These are phyloP conservation scores for Staurois parvus DNA, from an alignment of 2,797 vertebrate species.

Conservation along the genomic window DNA sequence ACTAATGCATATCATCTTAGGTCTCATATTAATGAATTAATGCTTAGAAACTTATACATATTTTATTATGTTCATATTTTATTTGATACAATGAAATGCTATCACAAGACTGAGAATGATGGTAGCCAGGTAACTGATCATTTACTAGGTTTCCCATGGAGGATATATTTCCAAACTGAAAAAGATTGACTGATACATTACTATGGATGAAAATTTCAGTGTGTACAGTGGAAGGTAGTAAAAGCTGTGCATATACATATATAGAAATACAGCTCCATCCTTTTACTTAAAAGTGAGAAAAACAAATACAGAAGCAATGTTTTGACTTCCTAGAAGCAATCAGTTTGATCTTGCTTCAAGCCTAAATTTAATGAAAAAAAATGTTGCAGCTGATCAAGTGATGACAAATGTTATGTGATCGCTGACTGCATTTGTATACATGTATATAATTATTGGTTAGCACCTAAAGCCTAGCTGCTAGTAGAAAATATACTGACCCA, in stretches of 20 bases:
- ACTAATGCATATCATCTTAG: no score
- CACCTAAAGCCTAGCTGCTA: slow-evolving; percentile 1
- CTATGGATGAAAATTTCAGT: no score
- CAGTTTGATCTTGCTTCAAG: slow-evolving; percentile 11
- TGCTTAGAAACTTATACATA: no score
- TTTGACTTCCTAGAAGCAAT: slow-evolving; percentile 18
- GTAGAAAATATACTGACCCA: slow-evolving; percentile 10
- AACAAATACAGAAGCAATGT: background rate
- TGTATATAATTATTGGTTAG: slow-evolving; percentile 9
- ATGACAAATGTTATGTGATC: slow-evolving; percentile 12
- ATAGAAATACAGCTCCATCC: background rate
- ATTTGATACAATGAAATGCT: no score
- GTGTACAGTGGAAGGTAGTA: no score
- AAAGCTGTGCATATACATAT: background rate
- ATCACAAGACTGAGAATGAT: no score
- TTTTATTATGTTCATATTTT: no score
- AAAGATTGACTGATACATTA: no score
- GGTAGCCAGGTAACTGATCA: no score
- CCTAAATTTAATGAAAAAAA: slow-evolving; percentile 33
- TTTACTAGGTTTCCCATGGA: no score
- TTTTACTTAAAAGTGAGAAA: background rate
- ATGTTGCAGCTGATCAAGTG: slow-evolving; percentile 16
- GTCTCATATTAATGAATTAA: no score
- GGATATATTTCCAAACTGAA: no score
- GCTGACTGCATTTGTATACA: slow-evolving; percentile 3